Evolutionary conservation across 2,797 vertebrate species (phyloP).

Genomic region (Acropternis orthonyx): DNA sequence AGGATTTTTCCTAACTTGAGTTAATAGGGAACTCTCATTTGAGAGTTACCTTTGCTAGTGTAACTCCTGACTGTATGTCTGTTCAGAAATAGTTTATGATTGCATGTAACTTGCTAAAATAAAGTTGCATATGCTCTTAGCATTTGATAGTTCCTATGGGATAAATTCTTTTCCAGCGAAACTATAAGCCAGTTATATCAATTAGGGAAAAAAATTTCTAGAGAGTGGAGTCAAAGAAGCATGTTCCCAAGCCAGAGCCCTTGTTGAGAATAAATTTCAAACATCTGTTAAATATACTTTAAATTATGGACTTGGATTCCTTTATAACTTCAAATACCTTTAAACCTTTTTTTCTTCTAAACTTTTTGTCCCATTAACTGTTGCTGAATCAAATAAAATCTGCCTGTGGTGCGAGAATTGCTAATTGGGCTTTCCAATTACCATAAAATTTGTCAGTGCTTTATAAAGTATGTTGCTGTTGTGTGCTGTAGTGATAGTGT

Average conservation of each 20-base stretch:
- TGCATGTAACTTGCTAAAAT: neutral
- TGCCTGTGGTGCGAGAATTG: neutral
- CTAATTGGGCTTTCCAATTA: slow-evolving; percentile 27
- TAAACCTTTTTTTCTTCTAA: neutral
- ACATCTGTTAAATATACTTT: neutral
- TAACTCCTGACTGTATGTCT: neutral
- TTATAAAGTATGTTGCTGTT: neutral
- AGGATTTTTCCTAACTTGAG: neutral
- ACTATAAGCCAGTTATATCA: neutral
- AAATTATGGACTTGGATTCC: neutral
- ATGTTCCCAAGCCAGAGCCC: neutral
- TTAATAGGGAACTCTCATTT: neutral
- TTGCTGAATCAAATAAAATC: neutral
- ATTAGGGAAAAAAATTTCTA: neutral
- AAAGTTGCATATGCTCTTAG: neutral
- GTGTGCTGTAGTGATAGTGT: neutral
- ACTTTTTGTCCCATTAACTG: neutral
- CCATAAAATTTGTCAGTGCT: neutral
- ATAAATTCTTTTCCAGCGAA: neutral
- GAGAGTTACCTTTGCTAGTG: neutral
- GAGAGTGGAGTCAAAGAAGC: neutral
- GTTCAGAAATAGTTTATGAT: neutral
- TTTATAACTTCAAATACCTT: neutral
- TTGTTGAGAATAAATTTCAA: slow-evolving; percentile 2
- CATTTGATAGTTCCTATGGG: neutral